phyloP scores from a whole-genome alignment of 2,797 vertebrate genomes.

The Natrix natrix region DNA sequence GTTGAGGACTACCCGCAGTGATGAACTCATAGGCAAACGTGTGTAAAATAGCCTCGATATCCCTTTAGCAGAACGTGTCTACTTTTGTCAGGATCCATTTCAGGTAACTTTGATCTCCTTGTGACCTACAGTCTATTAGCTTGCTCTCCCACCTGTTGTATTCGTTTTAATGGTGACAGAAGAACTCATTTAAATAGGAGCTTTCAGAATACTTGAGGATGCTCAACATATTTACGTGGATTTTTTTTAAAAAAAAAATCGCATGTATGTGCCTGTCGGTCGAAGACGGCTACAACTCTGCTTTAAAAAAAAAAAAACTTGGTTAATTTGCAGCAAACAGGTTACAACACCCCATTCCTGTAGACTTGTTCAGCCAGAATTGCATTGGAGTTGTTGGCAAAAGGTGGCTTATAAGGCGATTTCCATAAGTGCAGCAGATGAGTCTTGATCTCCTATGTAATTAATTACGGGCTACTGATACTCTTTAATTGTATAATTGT shows the following conservation, averaged over 20 bases:
- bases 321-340: neutral
- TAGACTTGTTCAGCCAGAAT: neutral
- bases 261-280: neutral
- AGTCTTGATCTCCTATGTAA: neutral
- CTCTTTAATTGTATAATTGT: neutral
- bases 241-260: neutral
- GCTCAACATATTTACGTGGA: neutral
- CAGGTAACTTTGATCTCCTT: neutral
- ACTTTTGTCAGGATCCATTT: neutral
- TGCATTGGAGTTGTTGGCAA: neutral
- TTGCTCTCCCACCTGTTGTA: neutral
- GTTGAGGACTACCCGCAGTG: neutral
- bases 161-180: neutral
- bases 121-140: neutral
- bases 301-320: neutral
- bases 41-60: neutral
- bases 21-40: neutral
- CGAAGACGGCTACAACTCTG: neutral
- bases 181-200: neutral
- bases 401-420: neutral
- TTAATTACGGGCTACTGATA: neutral
- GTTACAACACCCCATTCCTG: neutral
- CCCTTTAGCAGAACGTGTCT: neutral
- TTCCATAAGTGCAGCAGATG: neutral
- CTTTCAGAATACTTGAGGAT: neutral